phyloP scores from a whole-genome alignment of 1,140 invertebrate species.

The fruit fly (Drosophila melanogaster) region Release_6_plus_ISO1_MT NC_004354.4:9253501-9254000 shows the following conservation, averaged over 20 bases:
- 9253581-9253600: not conserved
- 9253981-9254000: constrained; percentile 93
- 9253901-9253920: constrained; percentile 85
- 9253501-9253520: constrained; percentile 94
- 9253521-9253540: constrained; percentile 97
- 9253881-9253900: not conserved
- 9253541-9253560: constrained; percentile 97
- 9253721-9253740: constrained; percentile 93
- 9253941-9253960: constrained; percentile 96
- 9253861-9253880: constrained; percentile 21
- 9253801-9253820: constrained; percentile 94
- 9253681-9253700: constrained; percentile 93
- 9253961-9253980: constrained; percentile 92
- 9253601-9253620: no score
- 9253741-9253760: constrained; percentile 96
- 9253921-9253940: constrained; percentile 92
- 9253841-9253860: constrained; percentile 94
- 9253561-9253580: constrained; percentile 91
- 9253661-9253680: constrained; percentile 93
- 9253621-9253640: not conserved
- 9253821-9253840: constrained; percentile 94
- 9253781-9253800: constrained; percentile 97
- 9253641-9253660: constrained; percentile 91
- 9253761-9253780: constrained; percentile 94
- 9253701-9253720: constrained; percentile 94